Percentiles rank a stretch among this genome's conserved stretches.
phyloP scores from a whole-genome alignment of 2,888 invertebrate genomes.

The Agriotes lineatus region DNA sequence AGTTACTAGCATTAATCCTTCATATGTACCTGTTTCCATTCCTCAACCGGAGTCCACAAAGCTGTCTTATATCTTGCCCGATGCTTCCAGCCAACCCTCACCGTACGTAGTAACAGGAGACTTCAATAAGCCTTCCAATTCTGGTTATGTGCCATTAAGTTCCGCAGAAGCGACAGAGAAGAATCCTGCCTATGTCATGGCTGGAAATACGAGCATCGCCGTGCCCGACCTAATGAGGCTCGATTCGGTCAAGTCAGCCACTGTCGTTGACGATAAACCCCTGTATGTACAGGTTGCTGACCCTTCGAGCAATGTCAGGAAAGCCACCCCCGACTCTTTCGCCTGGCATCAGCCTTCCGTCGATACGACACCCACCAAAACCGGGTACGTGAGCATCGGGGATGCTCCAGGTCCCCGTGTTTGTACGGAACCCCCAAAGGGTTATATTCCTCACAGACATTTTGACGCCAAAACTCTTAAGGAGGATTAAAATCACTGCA shows the following conservation, averaged over 20 bases:
- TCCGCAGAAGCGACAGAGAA: slow-evolving; percentile 44
- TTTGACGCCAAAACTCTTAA: slow-evolving; percentile 59
- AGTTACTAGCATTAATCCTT: slow-evolving; percentile 43
- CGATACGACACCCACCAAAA: slow-evolving; percentile 43
- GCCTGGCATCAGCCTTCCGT: slow-evolving; percentile 49
- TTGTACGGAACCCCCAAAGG: slow-evolving; percentile 20
- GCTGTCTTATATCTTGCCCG: slow-evolving; percentile 47
- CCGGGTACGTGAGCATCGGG: slow-evolving; percentile 57
- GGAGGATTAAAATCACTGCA: slow-evolving; percentile 54
- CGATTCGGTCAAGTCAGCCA: slow-evolving; percentile 32
- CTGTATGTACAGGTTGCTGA: slow-evolving; percentile 52
- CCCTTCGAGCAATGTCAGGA: slow-evolving; percentile 33
- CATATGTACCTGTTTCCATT: slow-evolving; percentile 51
- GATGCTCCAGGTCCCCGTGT: slow-evolving; percentile 47
- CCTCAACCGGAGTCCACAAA: slow-evolving; percentile 35
- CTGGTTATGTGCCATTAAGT: slow-evolving; percentile 56
- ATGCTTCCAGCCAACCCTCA: slow-evolving; percentile 42
- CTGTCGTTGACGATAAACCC: slow-evolving; percentile 44
- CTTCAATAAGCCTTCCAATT: slow-evolving; percentile 53
- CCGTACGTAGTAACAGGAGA: slow-evolving; percentile 55
- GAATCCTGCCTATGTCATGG: slow-evolving; percentile 56
- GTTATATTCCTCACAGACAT: slow-evolving; percentile 60
- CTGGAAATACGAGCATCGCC: slow-evolving; percentile 52
- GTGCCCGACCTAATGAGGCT: slow-evolving; percentile 46
- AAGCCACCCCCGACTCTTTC: slow-evolving; percentile 30